Conservation (phyloP, 64 coral and sea anemone genomes). For the Montipora cactus region DNA sequence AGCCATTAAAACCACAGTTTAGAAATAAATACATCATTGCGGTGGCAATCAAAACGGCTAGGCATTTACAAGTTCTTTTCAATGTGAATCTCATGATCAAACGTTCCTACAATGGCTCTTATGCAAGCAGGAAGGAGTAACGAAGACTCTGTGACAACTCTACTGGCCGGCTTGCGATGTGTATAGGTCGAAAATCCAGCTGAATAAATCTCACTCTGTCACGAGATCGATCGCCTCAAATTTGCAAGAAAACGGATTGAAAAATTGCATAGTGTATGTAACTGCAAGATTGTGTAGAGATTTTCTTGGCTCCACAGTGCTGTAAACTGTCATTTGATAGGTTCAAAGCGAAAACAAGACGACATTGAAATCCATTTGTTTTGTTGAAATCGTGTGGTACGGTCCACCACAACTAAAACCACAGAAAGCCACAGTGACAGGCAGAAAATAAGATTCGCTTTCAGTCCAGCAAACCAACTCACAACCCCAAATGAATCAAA, state of each 20-base stretch:
- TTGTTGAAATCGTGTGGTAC: background rate
- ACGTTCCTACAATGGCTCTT: background rate
- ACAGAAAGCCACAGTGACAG: background rate
- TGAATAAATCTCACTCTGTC: background rate
- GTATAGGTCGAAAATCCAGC: background rate
- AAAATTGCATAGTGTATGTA: background rate
- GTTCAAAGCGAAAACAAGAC: background rate
- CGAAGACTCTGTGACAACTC: background rate
- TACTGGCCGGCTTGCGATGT: background rate
- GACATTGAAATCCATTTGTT: background rate
- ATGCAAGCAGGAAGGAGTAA: background rate
- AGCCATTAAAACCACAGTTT: slow-evolving; percentile 41
- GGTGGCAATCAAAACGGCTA: background rate
- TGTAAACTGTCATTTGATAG: background rate
- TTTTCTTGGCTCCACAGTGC: background rate
- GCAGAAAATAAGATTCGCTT: background rate
- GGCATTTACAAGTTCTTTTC: slow-evolving; percentile 67
- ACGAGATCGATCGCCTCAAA: background rate
- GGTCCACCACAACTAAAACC: background rate
- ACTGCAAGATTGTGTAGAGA: background rate
- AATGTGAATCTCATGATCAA: slow-evolving; percentile 45
- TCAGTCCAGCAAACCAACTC: background rate
- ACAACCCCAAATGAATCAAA: background rate
- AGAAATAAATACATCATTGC: slow-evolving; percentile 60
- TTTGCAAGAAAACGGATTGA: background rate